Conservation (phyloP, 1,140 invertebrate species). For the Pseudomyrmex gracilis region DNA sequence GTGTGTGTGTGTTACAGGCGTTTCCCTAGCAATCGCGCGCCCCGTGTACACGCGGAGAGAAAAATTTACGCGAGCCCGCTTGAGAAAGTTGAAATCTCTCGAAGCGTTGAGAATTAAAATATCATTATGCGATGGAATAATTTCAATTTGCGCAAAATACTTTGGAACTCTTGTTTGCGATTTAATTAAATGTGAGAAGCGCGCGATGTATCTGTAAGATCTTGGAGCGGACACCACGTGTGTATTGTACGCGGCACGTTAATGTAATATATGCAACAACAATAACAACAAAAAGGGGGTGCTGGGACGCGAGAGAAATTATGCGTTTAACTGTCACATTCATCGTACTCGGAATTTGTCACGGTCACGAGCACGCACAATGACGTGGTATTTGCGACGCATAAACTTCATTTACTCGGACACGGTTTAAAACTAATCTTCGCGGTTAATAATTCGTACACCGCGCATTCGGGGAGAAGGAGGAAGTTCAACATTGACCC, state of each 20-base stretch:
- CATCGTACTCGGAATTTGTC: slow-evolving; percentile 48
- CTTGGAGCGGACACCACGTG: slow-evolving; percentile 10
- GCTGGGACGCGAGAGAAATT: slow-evolving; percentile 12
- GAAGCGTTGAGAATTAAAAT: background rate
- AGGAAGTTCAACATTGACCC: background rate
- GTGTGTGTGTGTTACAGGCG: no score
- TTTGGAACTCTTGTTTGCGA: background rate
- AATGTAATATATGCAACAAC: background rate
- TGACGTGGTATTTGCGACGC: slow-evolving; percentile 13
- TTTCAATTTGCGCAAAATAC: slow-evolving; percentile 17
- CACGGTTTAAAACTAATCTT: slow-evolving; percentile 36
- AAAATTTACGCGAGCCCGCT: background rate
- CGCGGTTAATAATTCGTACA: background rate
- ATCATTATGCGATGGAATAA: no score
- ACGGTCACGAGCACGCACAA: slow-evolving; percentile 42
- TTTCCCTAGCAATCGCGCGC: background rate
- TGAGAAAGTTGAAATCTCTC: slow-evolving; percentile 4
- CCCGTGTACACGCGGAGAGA: background rate
- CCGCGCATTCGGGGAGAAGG: background rate
- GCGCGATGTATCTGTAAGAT: background rate
- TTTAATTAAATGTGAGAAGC: slow-evolving; percentile 11
- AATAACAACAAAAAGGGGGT: background rate
- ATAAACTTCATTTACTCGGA: slow-evolving; percentile 36
- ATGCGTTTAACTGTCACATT: slow-evolving; percentile 9
- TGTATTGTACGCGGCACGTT: background rate